These are phyloP conservation scores for Brachirus orientalis DNA, from an alignment of 2,113 vertebrate genomes.

Conservation along the genomic window DNA sequence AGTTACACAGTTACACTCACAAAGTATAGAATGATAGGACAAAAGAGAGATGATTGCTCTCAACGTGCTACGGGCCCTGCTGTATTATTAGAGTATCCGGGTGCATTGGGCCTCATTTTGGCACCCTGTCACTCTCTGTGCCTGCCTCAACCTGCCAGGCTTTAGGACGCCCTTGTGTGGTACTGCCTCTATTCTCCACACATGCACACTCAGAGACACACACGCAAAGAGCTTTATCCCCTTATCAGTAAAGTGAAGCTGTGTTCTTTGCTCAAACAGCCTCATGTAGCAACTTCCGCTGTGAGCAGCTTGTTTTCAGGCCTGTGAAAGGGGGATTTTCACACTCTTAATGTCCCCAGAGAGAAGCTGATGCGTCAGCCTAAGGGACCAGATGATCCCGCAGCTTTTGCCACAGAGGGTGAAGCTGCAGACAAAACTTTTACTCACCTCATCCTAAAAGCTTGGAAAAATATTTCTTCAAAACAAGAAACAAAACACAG, in stretches of 20 bases:
- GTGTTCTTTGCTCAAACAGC: slow-evolving; percentile 69
- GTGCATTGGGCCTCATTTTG: slow-evolving; percentile 60
- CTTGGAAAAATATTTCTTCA: slow-evolving; percentile 22
- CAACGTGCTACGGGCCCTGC: slow-evolving; percentile 55
- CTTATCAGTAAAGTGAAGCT: slow-evolving; percentile 80
- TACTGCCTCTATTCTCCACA: slow-evolving; percentile 48
- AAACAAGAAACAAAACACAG: neutral
- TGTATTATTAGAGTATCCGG: slow-evolving; percentile 68
- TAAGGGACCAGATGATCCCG: slow-evolving; percentile 48
- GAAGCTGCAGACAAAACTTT: slow-evolving; percentile 35
- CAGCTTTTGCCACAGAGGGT: slow-evolving; percentile 48
- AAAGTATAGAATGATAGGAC: slow-evolving; percentile 38
- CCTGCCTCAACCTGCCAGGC: slow-evolving; percentile 70
- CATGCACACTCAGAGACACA: slow-evolving; percentile 15
- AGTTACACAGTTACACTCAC: slow-evolving; percentile 29
- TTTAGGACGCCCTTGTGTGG: slow-evolving; percentile 60
- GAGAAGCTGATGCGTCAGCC: slow-evolving; percentile 55
- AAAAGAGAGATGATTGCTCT: slow-evolving; percentile 72
- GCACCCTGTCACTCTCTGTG: slow-evolving; percentile 55
- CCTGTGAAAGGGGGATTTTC: slow-evolving; percentile 69
- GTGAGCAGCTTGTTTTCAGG: slow-evolving; percentile 69
- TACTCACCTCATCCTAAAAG: slow-evolving; percentile 31
- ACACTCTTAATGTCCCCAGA: slow-evolving; percentile 69
- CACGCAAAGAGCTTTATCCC: slow-evolving; percentile 56
- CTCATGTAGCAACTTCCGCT: slow-evolving; percentile 77